Evolutionary conservation across 2,113 vertebrate species (phyloP).

Genomic region (Xenopus borealis): DNA sequence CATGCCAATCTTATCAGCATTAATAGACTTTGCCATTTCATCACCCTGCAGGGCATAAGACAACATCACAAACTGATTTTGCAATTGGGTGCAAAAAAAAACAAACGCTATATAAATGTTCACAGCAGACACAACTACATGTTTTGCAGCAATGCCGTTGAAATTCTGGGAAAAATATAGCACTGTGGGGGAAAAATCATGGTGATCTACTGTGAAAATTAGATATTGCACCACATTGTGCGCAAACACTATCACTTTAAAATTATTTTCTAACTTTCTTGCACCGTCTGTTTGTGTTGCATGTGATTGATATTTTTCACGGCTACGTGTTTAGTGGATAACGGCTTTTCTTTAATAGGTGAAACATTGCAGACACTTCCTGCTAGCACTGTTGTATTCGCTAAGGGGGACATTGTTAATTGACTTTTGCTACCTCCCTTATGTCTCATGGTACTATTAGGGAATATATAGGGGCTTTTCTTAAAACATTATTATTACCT

Average conservation of each 20-base stretch:
- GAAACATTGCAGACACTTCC: slow-evolving; percentile 39
- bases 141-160: too few species aligned
- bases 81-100: too few species aligned
- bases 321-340: slow-evolving; percentile 39
- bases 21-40: too few species aligned
- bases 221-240: too few species aligned
- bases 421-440: slow-evolving; percentile 42
- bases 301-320: slow-evolving; percentile 44
- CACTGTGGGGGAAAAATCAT: too few species aligned
- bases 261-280: slow-evolving; percentile 29
- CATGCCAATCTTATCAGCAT: too few species aligned
- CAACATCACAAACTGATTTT: too few species aligned
- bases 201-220: too few species aligned
- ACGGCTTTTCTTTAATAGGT: slow-evolving; percentile 41
- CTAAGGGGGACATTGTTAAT: slow-evolving; percentile 47
- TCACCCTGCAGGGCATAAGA: too few species aligned
- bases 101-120: too few species aligned
- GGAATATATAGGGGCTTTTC: slow-evolving; percentile 45
- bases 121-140: too few species aligned
- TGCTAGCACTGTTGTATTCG: slow-evolving; percentile 44
- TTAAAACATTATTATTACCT: slow-evolving; percentile 47
- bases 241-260: slow-evolving; percentile 10
- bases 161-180: too few species aligned
- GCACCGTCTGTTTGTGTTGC: slow-evolving; percentile 30
- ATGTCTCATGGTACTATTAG: slow-evolving; percentile 47